Conservation (phyloP, 2,797 vertebrate species). For the Macrochelys suwanniensis region DNA sequence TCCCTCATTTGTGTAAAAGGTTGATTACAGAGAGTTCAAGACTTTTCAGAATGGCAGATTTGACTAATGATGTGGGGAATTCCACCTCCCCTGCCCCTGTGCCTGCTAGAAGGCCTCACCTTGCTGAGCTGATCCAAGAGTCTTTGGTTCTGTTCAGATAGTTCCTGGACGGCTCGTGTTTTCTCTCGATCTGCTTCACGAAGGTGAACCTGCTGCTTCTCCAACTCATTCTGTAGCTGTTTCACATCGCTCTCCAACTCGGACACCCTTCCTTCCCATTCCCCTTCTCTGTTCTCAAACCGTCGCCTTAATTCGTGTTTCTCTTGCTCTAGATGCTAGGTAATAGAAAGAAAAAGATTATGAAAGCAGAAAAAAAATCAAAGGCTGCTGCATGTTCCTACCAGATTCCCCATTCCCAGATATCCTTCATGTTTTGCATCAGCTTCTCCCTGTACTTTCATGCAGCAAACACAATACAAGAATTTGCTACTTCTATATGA, state of each 20-base stretch:
- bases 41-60: neutral
- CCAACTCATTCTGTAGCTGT: conserved; percentile 94
- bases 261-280: conserved; percentile 96
- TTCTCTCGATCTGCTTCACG: conserved; percentile 94
- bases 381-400: neutral
- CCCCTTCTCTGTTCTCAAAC: conserved; percentile 94
- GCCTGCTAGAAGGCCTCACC: conserved; percentile 83
- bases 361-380: neutral
- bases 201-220: conserved; percentile 93
- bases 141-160: conserved; percentile 98
- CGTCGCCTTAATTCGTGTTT: conserved; percentile 94
- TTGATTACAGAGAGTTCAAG: neutral
- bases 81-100: neutral
- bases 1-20: neutral
- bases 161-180: conserved; percentile 90
- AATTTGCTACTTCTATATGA: fast-evolving
- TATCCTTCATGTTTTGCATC: neutral
- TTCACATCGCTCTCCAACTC: conserved; percentile 96
- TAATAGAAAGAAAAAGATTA: conserved; percentile 7
- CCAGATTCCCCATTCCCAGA: neutral
- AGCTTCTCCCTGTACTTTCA: neutral
- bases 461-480: neutral
- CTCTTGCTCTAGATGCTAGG: conserved; percentile 96
- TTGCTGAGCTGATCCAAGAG: conserved; percentile 96
- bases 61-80: neutral